Base-by-base conservation (phyloP, 2,113 vertebrate species). In the Cephalopterus ornatus region DNA sequence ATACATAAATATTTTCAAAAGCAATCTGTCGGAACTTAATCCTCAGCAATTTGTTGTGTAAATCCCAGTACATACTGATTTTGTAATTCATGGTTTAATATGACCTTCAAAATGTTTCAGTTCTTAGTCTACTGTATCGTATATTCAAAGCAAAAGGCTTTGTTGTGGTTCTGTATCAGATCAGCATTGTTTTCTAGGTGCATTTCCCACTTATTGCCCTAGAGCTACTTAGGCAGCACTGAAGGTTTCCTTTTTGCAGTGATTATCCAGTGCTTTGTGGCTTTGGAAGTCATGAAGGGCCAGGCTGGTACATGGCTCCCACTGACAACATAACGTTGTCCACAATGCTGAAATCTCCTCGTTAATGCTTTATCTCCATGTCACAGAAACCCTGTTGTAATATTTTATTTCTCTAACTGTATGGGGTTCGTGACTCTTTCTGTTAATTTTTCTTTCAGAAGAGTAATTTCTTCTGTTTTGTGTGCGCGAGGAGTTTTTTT, bases 281-380 rank as follows among this genome's bases (percentile, higher is more conserved):
- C 72, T 46, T 73, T 65, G 0, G 0, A 47, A 80, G 53, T 39
- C 27, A 11, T 0, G 1, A 37, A 0, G 3, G 50, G 41, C 6
- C 44, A 61, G 47, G 27, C 27, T 88, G 44, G 37, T 9, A 30
- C 59, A 53, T 35, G 14, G 0, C 27, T 77, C 50, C 24, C 12
- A 42, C 27, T 50, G 58, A 49, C 24, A 9, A 26, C 13, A 24
- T 20, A 58, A 56, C 13, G 37, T 39, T 4, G 3, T 33, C 47
- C 1, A 5, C 7, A 4, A 46, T 88, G 68, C 50, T 86, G 33
- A 75, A 68, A 72, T 59, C 9, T 65, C 35, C 30, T 78, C 13
- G 1, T 22, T 32, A 55, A n/a, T 7, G 1, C 37, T 78, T 80
- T 67, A 41, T n/a, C 18, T 78, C 41, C 17, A 8, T n/a, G 39